These are phyloP conservation scores for Cephus rjabovi DNA, from an alignment of 2,888 invertebrate species.

Conservation along the genomic window DNA sequence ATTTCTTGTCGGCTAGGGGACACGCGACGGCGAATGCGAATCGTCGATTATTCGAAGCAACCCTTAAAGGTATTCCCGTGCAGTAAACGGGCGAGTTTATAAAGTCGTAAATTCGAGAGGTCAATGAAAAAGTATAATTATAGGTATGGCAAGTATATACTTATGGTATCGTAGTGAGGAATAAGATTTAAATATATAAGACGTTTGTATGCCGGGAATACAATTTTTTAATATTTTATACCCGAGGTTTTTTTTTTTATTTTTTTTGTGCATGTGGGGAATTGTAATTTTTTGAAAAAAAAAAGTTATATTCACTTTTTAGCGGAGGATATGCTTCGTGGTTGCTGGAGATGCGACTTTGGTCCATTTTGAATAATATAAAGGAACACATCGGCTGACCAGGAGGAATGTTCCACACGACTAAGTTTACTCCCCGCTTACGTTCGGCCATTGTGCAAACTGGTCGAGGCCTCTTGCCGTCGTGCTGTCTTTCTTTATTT, in stretches of 20 bases:
- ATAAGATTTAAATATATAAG: neutral
- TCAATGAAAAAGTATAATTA: neutral
- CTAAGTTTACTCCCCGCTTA: neutral
- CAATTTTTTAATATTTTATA: neutral
- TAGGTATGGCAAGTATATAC: neutral
- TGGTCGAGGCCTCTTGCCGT: neutral
- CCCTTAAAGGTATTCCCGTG: neutral
- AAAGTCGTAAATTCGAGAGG: neutral
- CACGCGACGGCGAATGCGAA: conserved; percentile 30
- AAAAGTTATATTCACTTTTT: neutral
- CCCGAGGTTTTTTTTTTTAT: neutral
- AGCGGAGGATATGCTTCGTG: neutral
- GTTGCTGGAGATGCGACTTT: neutral
- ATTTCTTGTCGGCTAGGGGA: conserved; percentile 21
- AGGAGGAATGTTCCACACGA: neutral
- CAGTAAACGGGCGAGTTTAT: neutral
- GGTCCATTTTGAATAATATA: neutral
- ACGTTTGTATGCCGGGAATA: neutral
- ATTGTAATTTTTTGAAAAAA: neutral
- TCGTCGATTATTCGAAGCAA: conserved; percentile 26
- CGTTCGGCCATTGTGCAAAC: neutral
- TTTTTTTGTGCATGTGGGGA: too few relatives aligned
- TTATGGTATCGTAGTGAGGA: neutral
- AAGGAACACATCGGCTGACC: neutral
- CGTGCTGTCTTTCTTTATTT: neutral